Evolutionary conservation across 2,113 vertebrate species (phyloP), one percentile per base, ranked within the genome.

Genomic region (Narcine bancroftii): DNA sequence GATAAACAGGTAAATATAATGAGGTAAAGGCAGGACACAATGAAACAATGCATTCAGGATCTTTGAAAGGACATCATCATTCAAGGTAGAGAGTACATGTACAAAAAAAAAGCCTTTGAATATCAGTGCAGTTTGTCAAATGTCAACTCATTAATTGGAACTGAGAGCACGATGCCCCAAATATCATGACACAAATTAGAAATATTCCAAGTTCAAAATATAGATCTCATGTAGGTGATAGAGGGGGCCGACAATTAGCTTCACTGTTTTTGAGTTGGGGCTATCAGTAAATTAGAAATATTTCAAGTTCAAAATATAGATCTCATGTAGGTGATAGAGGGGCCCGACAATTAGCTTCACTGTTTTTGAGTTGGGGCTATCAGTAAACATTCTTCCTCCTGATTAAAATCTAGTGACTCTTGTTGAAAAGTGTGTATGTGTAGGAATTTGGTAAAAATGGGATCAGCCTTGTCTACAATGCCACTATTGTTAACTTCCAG

Each of bases 401-500:
- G 81, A 87, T 87, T 53, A 87, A 15, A 21, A 63, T 87, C 17
- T 19, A 87, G 53, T 60, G 56, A n/a, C 33, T 87, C 33, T n/a
- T 87, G 81, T 60, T 63, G 50, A 87, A 50, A 63, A 36, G 13
- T 39, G 81, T 0, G 17, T 87, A 36, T 21, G 13, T 60, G 53
- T 60, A 60, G n/a, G 33, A 7, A 87, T 87, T 87, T 87, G 81
- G 53, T 60, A 53, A 36, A 87, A 87, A 60, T 19, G 56, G 53
- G 53, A 36, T 87, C 33, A 60, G 81, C 13, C 15, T 87, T 60
- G 53, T 6, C 45, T 4, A 81, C 77, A 81, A 81, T 81, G 77
- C 33, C 81, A n/a, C 53, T 17, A 87, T 63, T 60, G 81, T 87
- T 87, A 87, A 87, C 56, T 36, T n/a, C 33, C 53, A 87, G 81